Evolutionary conservation across 1,140 invertebrate genomes (phyloP).

Genomic region (Phymorhynchus buccinoides): DNA sequence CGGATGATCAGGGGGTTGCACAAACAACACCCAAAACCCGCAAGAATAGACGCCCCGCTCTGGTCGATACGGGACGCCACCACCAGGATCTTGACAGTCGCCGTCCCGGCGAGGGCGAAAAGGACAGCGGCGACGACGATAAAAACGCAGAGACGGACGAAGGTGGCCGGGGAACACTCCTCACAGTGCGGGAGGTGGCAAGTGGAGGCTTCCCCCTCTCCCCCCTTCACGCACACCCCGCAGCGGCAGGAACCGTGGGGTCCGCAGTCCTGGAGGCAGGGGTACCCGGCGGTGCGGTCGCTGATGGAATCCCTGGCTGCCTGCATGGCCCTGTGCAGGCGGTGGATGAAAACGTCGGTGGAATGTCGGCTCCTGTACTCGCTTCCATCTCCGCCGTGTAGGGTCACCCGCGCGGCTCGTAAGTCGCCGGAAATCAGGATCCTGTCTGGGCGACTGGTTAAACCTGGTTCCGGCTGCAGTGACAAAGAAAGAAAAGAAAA

Average conservation of each 20-base stretch:
- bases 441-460: conserved; percentile 64
- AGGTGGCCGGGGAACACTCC: conserved; percentile 52
- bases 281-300: conserved; percentile 50
- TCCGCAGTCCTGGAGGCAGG: conserved; percentile 63
- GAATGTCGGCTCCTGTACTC: conserved; percentile 54
- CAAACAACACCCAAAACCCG: conserved; percentile 61
- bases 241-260: conserved; percentile 60
- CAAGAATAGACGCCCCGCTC: conserved; percentile 44
- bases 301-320: conserved; percentile 48
- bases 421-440: conserved; percentile 52
- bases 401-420: conserved; percentile 23
- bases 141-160: conserved; percentile 38
- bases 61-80: conserved; percentile 47
- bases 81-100: conserved; percentile 52
- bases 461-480: conserved; percentile 61
- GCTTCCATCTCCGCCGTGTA: conserved; percentile 54
- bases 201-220: conserved; percentile 43
- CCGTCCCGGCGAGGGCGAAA: conserved; percentile 52
- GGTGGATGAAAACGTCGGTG: conserved; percentile 47
- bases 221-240: conserved; percentile 60
- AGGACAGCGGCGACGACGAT: conserved; percentile 42
- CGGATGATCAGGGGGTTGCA: conserved; percentile 53
- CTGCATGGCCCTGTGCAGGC: conserved; percentile 51
- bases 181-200: conserved; percentile 61
- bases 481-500: too few species aligned